phyloP scores from a whole-genome alignment of 2,888 invertebrate species.

The Eupithecia tripunctaria region DNA sequence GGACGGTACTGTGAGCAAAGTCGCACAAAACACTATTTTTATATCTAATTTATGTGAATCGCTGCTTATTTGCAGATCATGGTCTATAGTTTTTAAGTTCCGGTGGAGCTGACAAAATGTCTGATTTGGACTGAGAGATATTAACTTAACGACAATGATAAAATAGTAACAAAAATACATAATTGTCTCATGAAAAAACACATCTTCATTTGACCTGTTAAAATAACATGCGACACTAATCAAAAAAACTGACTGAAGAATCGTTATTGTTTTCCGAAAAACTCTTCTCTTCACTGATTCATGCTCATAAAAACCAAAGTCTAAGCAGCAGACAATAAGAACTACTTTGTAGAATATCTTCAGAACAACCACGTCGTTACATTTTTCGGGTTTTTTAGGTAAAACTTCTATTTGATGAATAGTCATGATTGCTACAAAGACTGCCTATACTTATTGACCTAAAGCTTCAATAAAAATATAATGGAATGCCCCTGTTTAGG shows the following conservation, averaged over 20 bases:
- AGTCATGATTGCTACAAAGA: not conserved
- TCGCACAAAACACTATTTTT: not conserved
- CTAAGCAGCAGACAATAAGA: not conserved
- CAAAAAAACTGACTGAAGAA: not conserved
- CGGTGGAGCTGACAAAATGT: not conserved
- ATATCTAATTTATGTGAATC: not conserved
- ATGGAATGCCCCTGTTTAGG: too few relatives aligned
- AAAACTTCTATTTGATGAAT: not conserved
- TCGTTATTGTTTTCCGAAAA: not conserved
- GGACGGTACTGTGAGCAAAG: not conserved
- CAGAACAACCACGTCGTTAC: not conserved
- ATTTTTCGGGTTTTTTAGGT: not conserved
- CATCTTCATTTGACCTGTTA: not conserved
- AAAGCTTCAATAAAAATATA: not conserved
- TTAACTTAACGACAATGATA: too few relatives aligned
- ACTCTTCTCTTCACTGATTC: not conserved
- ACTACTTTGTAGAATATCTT: not conserved
- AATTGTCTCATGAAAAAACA: not conserved
- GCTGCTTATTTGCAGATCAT: not conserved
- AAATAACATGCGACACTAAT: not conserved
- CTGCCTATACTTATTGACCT: not conserved
- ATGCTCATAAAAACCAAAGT: constrained; percentile 2
- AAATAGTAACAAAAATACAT: too few relatives aligned
- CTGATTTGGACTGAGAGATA: too few relatives aligned
- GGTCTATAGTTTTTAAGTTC: too few relatives aligned